Percentiles rank a stretch among this genome's conserved stretches.
These are phyloP conservation scores for Nephrotoma guestfalica DNA, from an alignment of 2,888 invertebrate species.

Conservation along the genomic window DNA sequence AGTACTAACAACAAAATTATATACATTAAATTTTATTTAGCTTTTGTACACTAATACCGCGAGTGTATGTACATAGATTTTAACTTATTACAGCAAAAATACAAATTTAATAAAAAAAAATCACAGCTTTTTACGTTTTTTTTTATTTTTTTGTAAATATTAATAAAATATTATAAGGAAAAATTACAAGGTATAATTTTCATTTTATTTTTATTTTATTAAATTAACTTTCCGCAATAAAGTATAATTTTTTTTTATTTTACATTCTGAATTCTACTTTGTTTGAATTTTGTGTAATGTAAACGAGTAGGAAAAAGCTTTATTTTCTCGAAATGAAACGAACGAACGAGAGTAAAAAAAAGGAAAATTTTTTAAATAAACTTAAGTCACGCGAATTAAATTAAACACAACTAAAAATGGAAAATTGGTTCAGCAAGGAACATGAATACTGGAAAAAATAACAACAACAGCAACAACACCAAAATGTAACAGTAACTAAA, in stretches of 20 bases:
- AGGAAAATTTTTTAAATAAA: neutral
- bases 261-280: neutral
- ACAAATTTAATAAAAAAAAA: neutral
- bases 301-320: neutral
- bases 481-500: neutral
- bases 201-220: neutral
- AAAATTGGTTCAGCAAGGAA: neutral
- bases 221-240: constrained; percentile 4
- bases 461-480: neutral
- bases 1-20: neutral
- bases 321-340: neutral
- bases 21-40: neutral
- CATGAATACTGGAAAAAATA: neutral
- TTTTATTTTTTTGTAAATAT: neutral
- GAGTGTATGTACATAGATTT: neutral
- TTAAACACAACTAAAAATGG: neutral
- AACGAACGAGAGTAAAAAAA: neutral
- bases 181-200: neutral
- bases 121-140: neutral
- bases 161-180: neutral
- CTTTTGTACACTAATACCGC: neutral
- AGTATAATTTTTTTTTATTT: neutral
- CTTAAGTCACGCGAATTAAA: neutral
- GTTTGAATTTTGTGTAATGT: neutral
- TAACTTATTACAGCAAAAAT: neutral